Evolutionary conservation across 2,888 invertebrate species (phyloP).

Genomic region (Aspidiotus rigidus): DNA sequence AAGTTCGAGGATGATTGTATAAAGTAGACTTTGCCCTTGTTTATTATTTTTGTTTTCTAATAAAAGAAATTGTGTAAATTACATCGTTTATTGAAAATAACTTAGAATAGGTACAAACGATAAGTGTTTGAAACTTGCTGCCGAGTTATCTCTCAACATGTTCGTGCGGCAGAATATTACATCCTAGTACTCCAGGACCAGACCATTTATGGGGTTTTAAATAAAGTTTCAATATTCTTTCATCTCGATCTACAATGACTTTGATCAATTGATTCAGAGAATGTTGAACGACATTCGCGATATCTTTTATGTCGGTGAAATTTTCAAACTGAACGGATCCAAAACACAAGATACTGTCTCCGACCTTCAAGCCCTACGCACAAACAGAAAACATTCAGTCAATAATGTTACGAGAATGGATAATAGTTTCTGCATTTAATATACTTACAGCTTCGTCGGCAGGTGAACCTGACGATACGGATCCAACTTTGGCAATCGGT

Average conservation of each 20-base stretch:
- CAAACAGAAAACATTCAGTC: background rate
- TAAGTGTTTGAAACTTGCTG: background rate
- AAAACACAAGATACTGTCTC: slow-evolving; percentile 18
- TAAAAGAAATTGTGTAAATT: background rate
- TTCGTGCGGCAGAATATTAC: slow-evolving; percentile 24
- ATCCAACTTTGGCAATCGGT: slow-evolving; percentile 18
- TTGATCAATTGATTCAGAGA: slow-evolving; percentile 21
- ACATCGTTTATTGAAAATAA: too few relatives aligned
- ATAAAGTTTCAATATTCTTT: slow-evolving; percentile 3
- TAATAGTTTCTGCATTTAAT: background rate
- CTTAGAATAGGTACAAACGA: background rate
- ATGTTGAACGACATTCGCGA: slow-evolving; percentile 22
- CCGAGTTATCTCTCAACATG: slow-evolving; percentile 21
- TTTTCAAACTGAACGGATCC: slow-evolving; percentile 25
- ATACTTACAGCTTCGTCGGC: slow-evolving; percentile 31
- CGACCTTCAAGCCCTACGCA: slow-evolving; percentile 22
- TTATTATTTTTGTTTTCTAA: background rate
- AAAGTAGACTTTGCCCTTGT: background rate
- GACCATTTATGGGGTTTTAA: slow-evolving; percentile 31
- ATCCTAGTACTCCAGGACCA: slow-evolving; percentile 28
- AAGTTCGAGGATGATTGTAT: slow-evolving; percentile 45
- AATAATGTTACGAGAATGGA: background rate
- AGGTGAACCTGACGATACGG: slow-evolving; percentile 22
- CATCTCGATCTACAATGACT: slow-evolving; percentile 14
- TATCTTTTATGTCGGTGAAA: slow-evolving; percentile 19